phyloP scores from a whole-genome alignment of 1,140 invertebrate genomes.

The Drosophila kanapiae region DNA sequence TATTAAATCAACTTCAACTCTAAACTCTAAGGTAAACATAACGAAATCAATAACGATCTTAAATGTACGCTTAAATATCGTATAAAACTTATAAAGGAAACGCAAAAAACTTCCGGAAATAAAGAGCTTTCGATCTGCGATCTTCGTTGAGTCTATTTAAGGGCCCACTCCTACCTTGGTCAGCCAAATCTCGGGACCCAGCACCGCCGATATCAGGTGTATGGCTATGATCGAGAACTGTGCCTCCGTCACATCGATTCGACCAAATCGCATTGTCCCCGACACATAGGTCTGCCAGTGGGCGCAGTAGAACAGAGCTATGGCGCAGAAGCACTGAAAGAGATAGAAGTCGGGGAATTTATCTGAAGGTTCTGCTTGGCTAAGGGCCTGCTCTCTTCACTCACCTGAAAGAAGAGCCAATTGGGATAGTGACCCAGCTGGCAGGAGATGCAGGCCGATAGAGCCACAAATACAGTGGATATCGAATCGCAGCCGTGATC shows the following conservation, averaged over 20 bases:
- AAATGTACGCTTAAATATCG: slow-evolving; percentile 30
- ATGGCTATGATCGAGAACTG: slow-evolving; percentile 97
- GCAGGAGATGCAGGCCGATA: slow-evolving; percentile 96
- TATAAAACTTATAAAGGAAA: slow-evolving; percentile 26
- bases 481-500: slow-evolving; percentile 99
- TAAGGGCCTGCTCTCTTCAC: neutral
- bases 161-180: slow-evolving; percentile 88
- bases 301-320: slow-evolving; percentile 98
- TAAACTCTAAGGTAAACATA: slow-evolving; percentile 41
- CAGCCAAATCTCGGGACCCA: slow-evolving; percentile 95
- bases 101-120: slow-evolving; percentile 70
- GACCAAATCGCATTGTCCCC: slow-evolving; percentile 96
- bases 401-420: slow-evolving; percentile 96
- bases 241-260: slow-evolving; percentile 99
- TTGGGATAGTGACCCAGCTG: slow-evolving; percentile 95
- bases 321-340: slow-evolving; percentile 94
- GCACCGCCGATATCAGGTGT: slow-evolving; percentile 94
- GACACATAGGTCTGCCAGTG: slow-evolving; percentile 99
- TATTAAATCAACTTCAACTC: slow-evolving; percentile 15
- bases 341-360: neutral
- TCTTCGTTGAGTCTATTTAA: neutral
- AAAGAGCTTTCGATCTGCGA: slow-evolving; percentile 22
- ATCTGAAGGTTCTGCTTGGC: neutral
- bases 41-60: slow-evolving; percentile 32
- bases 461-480: slow-evolving; percentile 97